Conservation (phyloP, 2,888 invertebrate genomes). For the Oscheius sp. region DNA sequence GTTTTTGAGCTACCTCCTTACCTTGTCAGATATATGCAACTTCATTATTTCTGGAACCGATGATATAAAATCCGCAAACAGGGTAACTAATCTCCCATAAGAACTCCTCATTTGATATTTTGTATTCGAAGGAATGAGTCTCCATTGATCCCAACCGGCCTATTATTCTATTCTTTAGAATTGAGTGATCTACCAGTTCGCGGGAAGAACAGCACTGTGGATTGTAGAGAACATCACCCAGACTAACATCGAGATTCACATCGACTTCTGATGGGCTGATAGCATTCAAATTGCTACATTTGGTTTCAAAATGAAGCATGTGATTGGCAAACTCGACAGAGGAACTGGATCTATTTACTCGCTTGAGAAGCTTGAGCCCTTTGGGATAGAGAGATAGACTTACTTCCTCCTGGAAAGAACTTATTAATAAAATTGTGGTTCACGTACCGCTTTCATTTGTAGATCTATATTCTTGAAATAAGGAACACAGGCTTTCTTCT, state of each 20-base stretch:
- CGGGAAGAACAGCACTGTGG: background rate
- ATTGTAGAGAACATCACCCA: conserved; percentile 4
- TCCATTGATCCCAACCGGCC: background rate
- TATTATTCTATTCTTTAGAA: background rate
- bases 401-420: background rate
- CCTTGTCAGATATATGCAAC: background rate
- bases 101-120: background rate
- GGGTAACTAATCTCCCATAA: background rate
- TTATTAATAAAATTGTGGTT: background rate
- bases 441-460: background rate
- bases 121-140: background rate
- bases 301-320: background rate
- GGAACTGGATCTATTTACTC: background rate
- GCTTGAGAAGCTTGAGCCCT: background rate
- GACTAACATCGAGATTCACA: background rate
- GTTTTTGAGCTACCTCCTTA: background rate
- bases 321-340: conserved; percentile 2
- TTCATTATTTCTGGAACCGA: background rate
- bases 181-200: background rate
- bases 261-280: background rate
- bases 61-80: background rate
- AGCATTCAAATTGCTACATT: background rate
- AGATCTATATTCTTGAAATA: background rate
- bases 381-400: background rate
- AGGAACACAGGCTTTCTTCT: background rate